Evolutionary conservation across 23 tunicate genomes (phyloP).

Genomic region (Trididemnum nubilum): DNA sequence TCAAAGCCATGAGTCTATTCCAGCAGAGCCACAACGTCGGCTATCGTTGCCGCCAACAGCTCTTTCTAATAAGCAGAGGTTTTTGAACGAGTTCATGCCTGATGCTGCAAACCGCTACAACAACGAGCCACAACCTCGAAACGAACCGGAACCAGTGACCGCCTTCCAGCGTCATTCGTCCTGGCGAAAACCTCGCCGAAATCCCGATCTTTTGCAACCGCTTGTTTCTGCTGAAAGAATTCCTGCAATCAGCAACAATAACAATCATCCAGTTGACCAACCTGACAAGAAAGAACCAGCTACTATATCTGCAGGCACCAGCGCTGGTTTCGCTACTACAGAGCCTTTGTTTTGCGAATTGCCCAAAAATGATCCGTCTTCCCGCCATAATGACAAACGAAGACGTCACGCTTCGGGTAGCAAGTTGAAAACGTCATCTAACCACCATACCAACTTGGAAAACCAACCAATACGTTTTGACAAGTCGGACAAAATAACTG

Average conservation of each 20-base stretch:
- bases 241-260: not conserved
- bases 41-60: slow-evolving; percentile 11
- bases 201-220: not conserved
- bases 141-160: not conserved
- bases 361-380: not conserved
- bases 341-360: slow-evolving; percentile 23
- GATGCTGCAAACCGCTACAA: not conserved
- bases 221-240: not conserved
- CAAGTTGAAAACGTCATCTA: slow-evolving; percentile 10
- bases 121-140: no score
- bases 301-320: not conserved
- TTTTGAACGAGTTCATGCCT: slow-evolving; percentile 38
- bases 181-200: not conserved
- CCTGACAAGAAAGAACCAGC: not conserved
- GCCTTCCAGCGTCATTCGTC: slow-evolving; percentile 15
- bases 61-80: slow-evolving; percentile 30
- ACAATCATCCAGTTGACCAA: not conserved
- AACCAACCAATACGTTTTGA: slow-evolving; percentile 26
- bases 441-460: slow-evolving; percentile 2
- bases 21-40: slow-evolving; percentile 15
- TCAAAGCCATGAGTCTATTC: not conserved
- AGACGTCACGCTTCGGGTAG: slow-evolving; percentile 4
- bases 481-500: slow-evolving; percentile 1
- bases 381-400: not conserved
- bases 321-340: not conserved